Base-by-base conservation (phyloP, 1,140 invertebrate genomes). In the Apolygus lucorum region DNA sequence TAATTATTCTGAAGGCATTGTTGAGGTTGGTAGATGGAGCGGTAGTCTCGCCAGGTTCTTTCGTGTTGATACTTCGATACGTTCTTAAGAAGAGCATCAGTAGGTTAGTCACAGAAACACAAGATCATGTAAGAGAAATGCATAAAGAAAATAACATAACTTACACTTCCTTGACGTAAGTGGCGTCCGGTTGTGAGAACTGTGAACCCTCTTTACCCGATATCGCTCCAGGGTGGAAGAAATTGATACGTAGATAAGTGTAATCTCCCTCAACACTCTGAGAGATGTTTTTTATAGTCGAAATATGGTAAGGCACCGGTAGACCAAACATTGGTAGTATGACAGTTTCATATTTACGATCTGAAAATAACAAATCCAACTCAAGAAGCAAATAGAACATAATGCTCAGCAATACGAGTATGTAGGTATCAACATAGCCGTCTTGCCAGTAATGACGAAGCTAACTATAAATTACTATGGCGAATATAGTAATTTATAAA, bases 201-300 rank as follows among this genome's bases (percentile, higher is more conserved):
- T 87, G 83, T 22, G 88, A 88, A 17, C 91, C 91, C 78, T 96
- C 95, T 72, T 92, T 88, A 1, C 93, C 95, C 84, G 98, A 91
- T 1, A 93, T 92, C 13, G 93, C 91, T 11, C 97, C 97, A 27
- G 97, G 97, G 81, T 99, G 96, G 79, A 97, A 98, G 79, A 99
- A 99, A 80, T 99, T 99, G 74, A 99, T 93, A 78, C 98, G 87
- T 70, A 99, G 86, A 81, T 99, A 99, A 0, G 96, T 99, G 78
- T 98, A 99, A 79, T 99, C 96, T 34, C 98, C 98, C 82, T 99
- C 97, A 22, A 99, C 93, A 0, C 93, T 96, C 77, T 97, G 94
- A 26, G 94, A 96, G 76, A 98, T 97, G 79, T 99, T 99, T 82
- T 99, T 99, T 63, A 99, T 95, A 1, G 94, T 99, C 0, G 95